A percentile compares a stretch with the other conserved stretches of the same genome.
These are phyloP conservation scores for Ivindomyrus marchei DNA, from an alignment of 2,113 vertebrate genomes.

Conservation along the genomic window DNA sequence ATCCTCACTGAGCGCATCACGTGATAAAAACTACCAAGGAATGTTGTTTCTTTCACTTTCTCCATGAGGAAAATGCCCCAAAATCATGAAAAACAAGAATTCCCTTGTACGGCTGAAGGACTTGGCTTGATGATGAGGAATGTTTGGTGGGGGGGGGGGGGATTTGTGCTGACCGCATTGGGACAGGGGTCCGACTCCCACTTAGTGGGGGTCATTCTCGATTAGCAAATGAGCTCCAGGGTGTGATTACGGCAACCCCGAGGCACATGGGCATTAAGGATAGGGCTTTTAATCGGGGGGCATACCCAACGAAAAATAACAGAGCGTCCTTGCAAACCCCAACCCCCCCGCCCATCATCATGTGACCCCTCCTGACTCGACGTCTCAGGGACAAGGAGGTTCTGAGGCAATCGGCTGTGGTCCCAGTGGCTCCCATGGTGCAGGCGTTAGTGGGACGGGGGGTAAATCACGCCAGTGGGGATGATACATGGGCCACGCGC, in stretches of 20 bases:
- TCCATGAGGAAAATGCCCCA: conserved; percentile 55
- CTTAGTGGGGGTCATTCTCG: background rate
- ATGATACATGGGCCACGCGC: conserved; percentile 80
- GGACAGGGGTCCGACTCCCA: background rate
- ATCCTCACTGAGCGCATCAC: conserved; percentile 68
- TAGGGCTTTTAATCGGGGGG: background rate
- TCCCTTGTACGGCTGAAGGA: conserved; percentile 16
- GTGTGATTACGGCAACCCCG: background rate
- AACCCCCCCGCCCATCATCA: background rate
- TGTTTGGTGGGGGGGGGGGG: background rate
- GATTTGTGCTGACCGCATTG: background rate
- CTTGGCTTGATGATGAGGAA: background rate
- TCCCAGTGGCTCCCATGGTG: conserved; percentile 72
- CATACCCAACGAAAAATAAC: background rate
- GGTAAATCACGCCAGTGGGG: conserved; percentile 84
- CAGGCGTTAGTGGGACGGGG: conserved; percentile 72
- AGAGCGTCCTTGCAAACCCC: background rate
- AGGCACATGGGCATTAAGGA: background rate
- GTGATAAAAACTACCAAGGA: conserved; percentile 67
- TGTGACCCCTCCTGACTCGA: conserved; percentile 35
- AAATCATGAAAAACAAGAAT: conserved; percentile 53
- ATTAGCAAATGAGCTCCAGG: background rate
- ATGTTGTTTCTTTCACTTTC: conserved; percentile 58
- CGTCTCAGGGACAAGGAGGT: conserved; percentile 22
- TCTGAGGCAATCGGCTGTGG: conserved; percentile 39